Percentiles rank a stretch among this genome's conserved stretches.
Evolutionary conservation across 2,888 invertebrate genomes (phyloP).

Genomic region (Chrysolina haemoptera): DNA sequence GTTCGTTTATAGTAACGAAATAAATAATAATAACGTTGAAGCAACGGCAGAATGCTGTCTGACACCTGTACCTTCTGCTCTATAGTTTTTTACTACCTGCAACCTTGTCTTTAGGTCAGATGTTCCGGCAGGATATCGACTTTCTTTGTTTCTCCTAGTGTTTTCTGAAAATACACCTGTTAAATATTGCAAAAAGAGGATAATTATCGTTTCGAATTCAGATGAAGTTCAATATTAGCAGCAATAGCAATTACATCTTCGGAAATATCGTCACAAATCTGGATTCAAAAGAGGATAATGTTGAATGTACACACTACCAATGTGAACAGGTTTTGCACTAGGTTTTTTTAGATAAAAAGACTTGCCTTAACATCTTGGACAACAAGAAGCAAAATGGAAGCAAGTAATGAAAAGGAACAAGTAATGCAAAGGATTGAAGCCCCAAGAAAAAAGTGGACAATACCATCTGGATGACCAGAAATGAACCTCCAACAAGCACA

Average conservation of each 20-base stretch:
- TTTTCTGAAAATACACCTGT: conserved; percentile 17
- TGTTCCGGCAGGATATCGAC: conserved; percentile 2
- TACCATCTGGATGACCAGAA: too few relatives aligned
- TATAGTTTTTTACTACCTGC: conserved; percentile 12
- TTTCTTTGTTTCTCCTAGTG: conserved; percentile 6
- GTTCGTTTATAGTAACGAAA: conserved; percentile 53
- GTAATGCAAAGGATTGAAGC: too few relatives aligned
- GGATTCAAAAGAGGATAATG: too few relatives aligned
- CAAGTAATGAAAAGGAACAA: too few relatives aligned
- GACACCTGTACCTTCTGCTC: conserved; percentile 28
- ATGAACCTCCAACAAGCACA: too few relatives aligned
- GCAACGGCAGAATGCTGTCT: conserved; percentile 50
- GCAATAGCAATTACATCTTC: background rate
- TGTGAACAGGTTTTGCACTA: too few relatives aligned
- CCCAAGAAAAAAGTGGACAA: too few relatives aligned
- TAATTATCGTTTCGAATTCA: background rate
- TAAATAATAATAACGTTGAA: conserved; percentile 58
- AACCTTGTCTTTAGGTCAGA: conserved; percentile 25
- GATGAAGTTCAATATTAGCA: background rate
- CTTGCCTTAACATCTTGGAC: too few relatives aligned
- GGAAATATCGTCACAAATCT: too few relatives aligned
- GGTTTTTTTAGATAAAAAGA: too few relatives aligned
- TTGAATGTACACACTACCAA: too few relatives aligned
- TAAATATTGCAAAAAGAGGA: background rate
- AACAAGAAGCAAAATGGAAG: too few relatives aligned